A percentile compares a stretch with the other conserved stretches of the same genome.
phyloP scores from a whole-genome alignment of 2,888 invertebrate genomes.

The Drosophila kambysellisi region DNA sequence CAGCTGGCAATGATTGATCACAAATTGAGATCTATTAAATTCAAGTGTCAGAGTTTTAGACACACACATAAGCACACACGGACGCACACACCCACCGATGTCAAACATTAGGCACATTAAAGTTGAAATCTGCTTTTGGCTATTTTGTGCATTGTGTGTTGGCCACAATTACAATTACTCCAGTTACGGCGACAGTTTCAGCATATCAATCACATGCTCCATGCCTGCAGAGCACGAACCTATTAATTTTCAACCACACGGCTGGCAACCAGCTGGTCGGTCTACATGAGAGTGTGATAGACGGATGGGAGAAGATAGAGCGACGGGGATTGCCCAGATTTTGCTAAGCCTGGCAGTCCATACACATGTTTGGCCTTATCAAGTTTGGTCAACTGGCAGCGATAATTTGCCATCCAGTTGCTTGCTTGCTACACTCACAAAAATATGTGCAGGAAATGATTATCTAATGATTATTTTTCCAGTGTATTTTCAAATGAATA shows the following conservation, averaged over 20 bases:
- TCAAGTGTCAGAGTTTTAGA: background rate
- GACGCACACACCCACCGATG: background rate
- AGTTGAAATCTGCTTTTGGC: conserved; percentile 47
- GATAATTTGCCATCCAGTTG: conserved; percentile 63
- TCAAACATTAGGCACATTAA: conserved; percentile 61
- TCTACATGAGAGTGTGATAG: background rate
- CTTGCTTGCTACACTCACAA: background rate
- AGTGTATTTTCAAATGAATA: background rate
- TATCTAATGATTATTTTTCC: background rate
- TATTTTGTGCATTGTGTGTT: conserved; percentile 27
- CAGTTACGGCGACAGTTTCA: conserved; percentile 56
- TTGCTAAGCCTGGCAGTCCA: conserved; percentile 24
- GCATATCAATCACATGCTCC: conserved; percentile 72
- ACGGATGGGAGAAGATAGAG: background rate
- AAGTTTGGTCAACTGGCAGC: conserved; percentile 59
- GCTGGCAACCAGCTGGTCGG: background rate
- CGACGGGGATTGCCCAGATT: conserved; percentile 4
- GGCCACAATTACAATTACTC: conserved; percentile 45
- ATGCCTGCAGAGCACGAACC: conserved; percentile 65
- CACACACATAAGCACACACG: background rate
- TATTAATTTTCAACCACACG: conserved; percentile 68
- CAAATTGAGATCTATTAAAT: background rate
- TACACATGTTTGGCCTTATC: conserved; percentile 60
- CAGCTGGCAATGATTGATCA: conserved; percentile 9
- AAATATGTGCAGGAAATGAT: background rate